phyloP scores from a whole-genome alignment of 2,797 vertebrate genomes.

The Pitangus sulphuratus region DNA sequence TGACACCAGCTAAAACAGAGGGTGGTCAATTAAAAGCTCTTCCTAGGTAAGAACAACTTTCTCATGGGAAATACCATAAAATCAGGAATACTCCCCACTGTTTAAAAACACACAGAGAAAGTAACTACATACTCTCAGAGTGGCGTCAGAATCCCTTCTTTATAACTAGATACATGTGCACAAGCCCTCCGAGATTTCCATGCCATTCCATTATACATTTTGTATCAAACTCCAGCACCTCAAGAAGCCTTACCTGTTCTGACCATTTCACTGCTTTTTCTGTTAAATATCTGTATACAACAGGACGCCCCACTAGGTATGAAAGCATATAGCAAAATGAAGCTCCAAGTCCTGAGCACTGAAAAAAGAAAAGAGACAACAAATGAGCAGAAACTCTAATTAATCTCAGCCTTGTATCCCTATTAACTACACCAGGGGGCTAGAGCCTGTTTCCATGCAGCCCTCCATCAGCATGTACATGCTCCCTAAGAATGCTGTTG shows the following conservation, averaged over 20 bases:
- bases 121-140: background rate
- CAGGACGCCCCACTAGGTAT: slow-evolving; percentile 93
- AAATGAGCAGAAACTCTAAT: background rate
- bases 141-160: background rate
- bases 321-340: slow-evolving; percentile 98
- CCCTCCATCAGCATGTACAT: too few species aligned
- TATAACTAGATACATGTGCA: background rate
- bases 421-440: background rate
- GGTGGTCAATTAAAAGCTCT: background rate
- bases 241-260: slow-evolving; percentile 87
- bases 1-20: background rate
- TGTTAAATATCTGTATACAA: slow-evolving; percentile 96
- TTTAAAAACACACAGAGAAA: background rate
- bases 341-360: slow-evolving; percentile 97
- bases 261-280: slow-evolving; percentile 96
- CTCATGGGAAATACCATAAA: background rate
- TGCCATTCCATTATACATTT: background rate
- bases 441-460: background rate
- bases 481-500: background rate
- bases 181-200: background rate
- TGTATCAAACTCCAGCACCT: background rate
- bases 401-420: background rate
- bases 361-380: background rate
- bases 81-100: background rate
- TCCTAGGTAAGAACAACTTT: background rate